Evolutionary conservation across 2,797 vertebrate species (phyloP).

Genomic region (Rhadinocentrus ornatus): DNA sequence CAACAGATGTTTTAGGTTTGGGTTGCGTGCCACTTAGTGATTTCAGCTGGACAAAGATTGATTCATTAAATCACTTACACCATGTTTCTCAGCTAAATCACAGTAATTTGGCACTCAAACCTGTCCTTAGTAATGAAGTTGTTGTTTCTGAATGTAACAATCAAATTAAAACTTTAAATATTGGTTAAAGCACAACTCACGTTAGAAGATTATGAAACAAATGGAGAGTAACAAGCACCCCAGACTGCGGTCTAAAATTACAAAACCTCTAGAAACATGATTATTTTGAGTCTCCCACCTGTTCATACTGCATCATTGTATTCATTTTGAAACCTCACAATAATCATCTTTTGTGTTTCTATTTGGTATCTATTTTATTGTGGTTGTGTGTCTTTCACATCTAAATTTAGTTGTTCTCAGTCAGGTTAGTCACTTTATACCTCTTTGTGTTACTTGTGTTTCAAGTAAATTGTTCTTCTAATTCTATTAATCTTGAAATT

Average conservation of each 20-base stretch:
- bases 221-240: no score
- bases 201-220: background rate
- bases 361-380: background rate
- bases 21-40: background rate
- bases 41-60: conserved; percentile 11
- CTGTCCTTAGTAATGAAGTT: background rate
- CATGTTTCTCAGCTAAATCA: background rate
- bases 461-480: background rate
- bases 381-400: background rate
- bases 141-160: background rate
- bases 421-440: background rate
- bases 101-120: background rate
- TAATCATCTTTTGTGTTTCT: background rate
- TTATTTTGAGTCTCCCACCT: background rate
- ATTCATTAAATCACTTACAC: background rate
- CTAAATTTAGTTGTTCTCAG: background rate
- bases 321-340: background rate
- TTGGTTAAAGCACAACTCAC: background rate
- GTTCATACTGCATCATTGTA: background rate
- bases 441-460: background rate
- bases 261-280: no score
- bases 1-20: conserved; percentile 31
- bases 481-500: background rate
- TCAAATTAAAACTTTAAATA: background rate
- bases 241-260: no score